These are phyloP conservation scores for Conopomorpha cramerella DNA, from an alignment of 1,140 invertebrate species.

Conservation along the genomic window DNA sequence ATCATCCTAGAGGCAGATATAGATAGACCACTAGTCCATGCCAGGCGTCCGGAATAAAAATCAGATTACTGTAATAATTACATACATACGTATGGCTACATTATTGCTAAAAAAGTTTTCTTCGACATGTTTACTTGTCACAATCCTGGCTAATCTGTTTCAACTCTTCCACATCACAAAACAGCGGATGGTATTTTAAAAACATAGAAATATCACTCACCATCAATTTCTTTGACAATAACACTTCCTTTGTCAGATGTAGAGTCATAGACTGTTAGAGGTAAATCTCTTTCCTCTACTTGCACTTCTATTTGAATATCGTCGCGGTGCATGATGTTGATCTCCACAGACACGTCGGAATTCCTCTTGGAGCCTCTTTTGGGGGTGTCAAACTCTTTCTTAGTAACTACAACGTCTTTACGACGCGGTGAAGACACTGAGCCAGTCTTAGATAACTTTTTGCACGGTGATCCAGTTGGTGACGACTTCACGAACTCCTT, in stretches of 20 bases:
- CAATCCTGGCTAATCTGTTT: neutral
- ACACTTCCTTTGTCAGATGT: slow-evolving; percentile 19
- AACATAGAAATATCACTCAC: slow-evolving; percentile 14
- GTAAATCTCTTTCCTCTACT: slow-evolving; percentile 49
- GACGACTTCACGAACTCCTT: slow-evolving; percentile 15
- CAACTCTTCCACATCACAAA: neutral
- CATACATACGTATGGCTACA: too few species aligned
- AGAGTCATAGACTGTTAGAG: slow-evolving; percentile 29
- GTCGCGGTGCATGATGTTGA: slow-evolving; percentile 53
- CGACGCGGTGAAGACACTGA: slow-evolving; percentile 15
- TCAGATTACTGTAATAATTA: too few species aligned
- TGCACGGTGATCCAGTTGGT: slow-evolving; percentile 14
- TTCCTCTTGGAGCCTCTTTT: slow-evolving; percentile 28
- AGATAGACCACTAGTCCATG: too few species aligned
- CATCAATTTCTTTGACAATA: slow-evolving; percentile 37
- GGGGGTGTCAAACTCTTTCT: slow-evolving; percentile 36
- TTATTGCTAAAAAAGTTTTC: too few species aligned
- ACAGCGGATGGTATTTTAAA: neutral
- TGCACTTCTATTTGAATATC: slow-evolving; percentile 56
- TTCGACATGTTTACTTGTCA: neutral
- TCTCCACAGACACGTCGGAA: slow-evolving; percentile 52
- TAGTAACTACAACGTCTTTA: slow-evolving; percentile 37
- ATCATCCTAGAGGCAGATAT: too few species aligned
- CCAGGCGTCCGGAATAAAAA: too few species aligned
- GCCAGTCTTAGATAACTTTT: slow-evolving; percentile 15